Evolutionary conservation across 2,113 vertebrate genomes (phyloP), one percentile per base, ranked within the genome.

Genomic region (Boleophthalmus pectinirostris): DNA sequence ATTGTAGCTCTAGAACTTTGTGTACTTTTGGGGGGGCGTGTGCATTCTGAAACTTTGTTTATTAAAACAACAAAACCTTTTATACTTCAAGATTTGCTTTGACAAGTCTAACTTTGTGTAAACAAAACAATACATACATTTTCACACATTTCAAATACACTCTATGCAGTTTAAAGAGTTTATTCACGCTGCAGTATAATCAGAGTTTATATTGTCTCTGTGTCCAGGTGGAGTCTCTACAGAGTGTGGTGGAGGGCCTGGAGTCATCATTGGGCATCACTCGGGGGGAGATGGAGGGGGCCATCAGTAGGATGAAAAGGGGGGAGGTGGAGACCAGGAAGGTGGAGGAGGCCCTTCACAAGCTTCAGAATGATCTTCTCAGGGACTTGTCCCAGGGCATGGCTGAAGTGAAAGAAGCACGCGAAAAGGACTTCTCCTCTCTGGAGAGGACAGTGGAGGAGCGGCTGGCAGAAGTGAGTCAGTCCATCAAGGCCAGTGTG

Each of bases 361-460:
- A 94, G 70, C 94, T 99, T 33, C 97, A 98, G 88, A 96, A 96
- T 0, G 94, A 98, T 83, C 94, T 97, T 11, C 90, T 97, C 79
- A 94, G 86, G 75, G 97, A 98, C 78, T 93, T 99, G 12, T 96
- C 96, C 0, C 94, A 96, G 0, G 95, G 96, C 54, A 95, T 98
- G 85, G 92, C 92, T 0, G 96, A 98, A 87, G 96, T 98, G 21
- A 97, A 95, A 87, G 95, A 97, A 25, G 93, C 96, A 24, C 92
- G 96, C 0, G 95, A 97, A 81, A 89, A 87, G 25, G 97, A 98
- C 88, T 96, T 97, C 85, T 95, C 94, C 0, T 97, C 96, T 5
- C 91, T 98, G 53, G 97, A 98, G 92, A 94, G 91, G 82, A 96
- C 96, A 0, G 95, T 99, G 33, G 96, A 97, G 87, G 96, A 98